These are phyloP conservation scores for Lacanobia oleracea DNA, from an alignment of 2,888 invertebrate genomes.

Conservation along the genomic window DNA sequence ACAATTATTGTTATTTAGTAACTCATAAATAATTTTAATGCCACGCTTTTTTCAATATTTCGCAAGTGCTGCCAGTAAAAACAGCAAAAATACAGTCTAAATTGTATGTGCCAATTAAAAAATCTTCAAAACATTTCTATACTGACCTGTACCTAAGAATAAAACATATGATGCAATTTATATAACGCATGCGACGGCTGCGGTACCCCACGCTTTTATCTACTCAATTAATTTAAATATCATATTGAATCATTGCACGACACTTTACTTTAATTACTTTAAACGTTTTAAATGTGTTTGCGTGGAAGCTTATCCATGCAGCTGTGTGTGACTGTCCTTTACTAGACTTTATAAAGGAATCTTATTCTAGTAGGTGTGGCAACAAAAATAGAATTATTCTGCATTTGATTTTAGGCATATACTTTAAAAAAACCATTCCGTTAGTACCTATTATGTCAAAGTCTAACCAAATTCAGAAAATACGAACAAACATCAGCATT, in stretches of 20 bases:
- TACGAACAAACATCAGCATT: slow-evolving; percentile 24
- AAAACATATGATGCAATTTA: slow-evolving; percentile 58
- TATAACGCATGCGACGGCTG: slow-evolving; percentile 59
- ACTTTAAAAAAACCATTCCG: not conserved
- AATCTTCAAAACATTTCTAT: slow-evolving; percentile 26
- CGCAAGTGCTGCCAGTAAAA: not conserved
- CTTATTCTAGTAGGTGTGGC: not conserved
- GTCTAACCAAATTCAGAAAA: slow-evolving; percentile 24
- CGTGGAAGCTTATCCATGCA: slow-evolving; percentile 21
- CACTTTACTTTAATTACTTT: slow-evolving; percentile 64
- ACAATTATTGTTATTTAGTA: slow-evolving; percentile 20
- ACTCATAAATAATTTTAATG: slow-evolving; percentile 13
- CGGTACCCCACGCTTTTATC: slow-evolving; percentile 65
- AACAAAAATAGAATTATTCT: not conserved
- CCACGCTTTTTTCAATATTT: not conserved
- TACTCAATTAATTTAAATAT: slow-evolving; percentile 71
- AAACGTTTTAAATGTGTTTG: slow-evolving; percentile 47
- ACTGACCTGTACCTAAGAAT: slow-evolving; percentile 47
- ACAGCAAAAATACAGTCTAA: too few species aligned
- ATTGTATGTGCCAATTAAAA: slow-evolving; percentile 2
- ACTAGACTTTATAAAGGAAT: not conserved
- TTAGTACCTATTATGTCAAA: slow-evolving; percentile 20
- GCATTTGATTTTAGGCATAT: not conserved
- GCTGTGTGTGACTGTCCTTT: slow-evolving; percentile 24
- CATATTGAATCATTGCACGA: slow-evolving; percentile 63